Percentiles rank a stretch among this genome's conserved stretches.
Conservation (phyloP, 2,888 invertebrate genomes). For the Chrysodeixis includens region DNA sequence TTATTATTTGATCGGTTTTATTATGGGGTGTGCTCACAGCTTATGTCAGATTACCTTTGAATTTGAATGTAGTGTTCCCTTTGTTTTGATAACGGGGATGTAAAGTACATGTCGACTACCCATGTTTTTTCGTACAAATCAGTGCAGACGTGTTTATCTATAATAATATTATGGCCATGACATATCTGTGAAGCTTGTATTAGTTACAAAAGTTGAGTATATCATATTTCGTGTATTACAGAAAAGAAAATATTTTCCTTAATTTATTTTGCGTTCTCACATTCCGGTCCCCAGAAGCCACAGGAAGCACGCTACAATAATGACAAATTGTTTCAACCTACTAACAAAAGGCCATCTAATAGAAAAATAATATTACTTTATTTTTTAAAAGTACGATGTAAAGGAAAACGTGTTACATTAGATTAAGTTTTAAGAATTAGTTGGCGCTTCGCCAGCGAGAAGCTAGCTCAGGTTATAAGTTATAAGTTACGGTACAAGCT, state of each 20-base stretch:
- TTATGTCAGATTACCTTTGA: conserved; percentile 1
- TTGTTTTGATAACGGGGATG: not conserved
- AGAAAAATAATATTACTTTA: conserved; percentile 14
- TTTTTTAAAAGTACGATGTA: conserved; percentile 32
- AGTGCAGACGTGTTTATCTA: too few species aligned
- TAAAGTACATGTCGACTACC: not conserved
- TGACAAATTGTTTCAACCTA: not conserved
- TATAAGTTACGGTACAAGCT: conserved; percentile 27
- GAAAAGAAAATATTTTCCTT: too few species aligned
- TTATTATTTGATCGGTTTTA: not conserved
- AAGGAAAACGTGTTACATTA: conserved; percentile 38
- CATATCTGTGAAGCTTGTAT: too few species aligned
- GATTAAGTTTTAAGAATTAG: conserved; percentile 31
- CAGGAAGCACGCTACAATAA: not conserved
- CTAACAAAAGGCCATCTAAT: conserved; percentile 22
- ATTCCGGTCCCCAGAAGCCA: not conserved
- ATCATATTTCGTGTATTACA: too few species aligned
- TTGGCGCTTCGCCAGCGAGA: conserved; percentile 37
- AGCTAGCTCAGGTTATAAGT: conserved; percentile 15
- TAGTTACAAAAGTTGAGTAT: too few species aligned
- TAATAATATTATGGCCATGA: too few species aligned
- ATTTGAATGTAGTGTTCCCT: conserved; percentile 1
- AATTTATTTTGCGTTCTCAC: not conserved
- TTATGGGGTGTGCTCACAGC: not conserved
- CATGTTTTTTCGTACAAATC: not conserved